A percentile compares a stretch with the other conserved stretches of the same genome.
Evolutionary conservation across 2,888 invertebrate species (phyloP).

Genomic region (Drosophila cognata): DNA sequence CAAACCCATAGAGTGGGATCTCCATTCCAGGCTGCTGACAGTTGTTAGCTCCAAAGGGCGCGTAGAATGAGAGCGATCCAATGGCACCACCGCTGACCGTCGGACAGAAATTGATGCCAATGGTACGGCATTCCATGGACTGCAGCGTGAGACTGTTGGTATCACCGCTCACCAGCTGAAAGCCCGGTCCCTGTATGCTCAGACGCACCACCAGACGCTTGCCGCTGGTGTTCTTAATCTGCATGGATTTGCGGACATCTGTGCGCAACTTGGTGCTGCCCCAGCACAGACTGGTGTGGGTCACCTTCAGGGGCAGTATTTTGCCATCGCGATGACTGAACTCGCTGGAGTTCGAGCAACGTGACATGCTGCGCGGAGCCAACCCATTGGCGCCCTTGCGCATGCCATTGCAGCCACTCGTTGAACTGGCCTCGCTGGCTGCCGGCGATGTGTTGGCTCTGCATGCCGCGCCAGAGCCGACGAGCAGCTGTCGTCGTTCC

Average conservation of each 20-base stretch:
- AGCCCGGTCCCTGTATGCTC: slow-evolving; percentile 85
- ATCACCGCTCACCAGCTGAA: slow-evolving; percentile 83
- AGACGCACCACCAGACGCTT: slow-evolving; percentile 87
- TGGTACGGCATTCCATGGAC: slow-evolving; percentile 86
- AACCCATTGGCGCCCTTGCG: slow-evolving; percentile 37
- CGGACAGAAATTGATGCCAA: slow-evolving; percentile 87
- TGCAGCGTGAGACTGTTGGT: slow-evolving; percentile 85
- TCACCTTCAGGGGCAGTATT: slow-evolving; percentile 86
- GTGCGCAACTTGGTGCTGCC: slow-evolving; percentile 87
- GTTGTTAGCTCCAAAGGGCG: slow-evolving; percentile 83
- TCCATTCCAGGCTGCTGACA: slow-evolving; percentile 70
- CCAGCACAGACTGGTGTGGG: slow-evolving; percentile 87
- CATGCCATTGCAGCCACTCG: slow-evolving; percentile 38
- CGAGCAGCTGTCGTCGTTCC: slow-evolving; percentile 63
- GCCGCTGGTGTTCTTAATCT: slow-evolving; percentile 86
- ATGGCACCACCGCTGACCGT: slow-evolving; percentile 86
- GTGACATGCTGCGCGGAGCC: slow-evolving; percentile 76
- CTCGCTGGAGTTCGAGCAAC: slow-evolving; percentile 84
- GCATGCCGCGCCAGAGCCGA: slow-evolving; percentile 29
- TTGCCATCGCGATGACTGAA: slow-evolving; percentile 83
- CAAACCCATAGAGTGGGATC: slow-evolving; percentile 87
- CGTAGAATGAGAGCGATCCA: slow-evolving; percentile 86
- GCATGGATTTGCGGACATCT: slow-evolving; percentile 86
- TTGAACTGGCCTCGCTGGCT: slow-evolving; percentile 68
- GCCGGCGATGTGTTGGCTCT: slow-evolving; percentile 73